Conservation (phyloP, 2,113 vertebrate species). For the Plecotus auritus region DNA sequence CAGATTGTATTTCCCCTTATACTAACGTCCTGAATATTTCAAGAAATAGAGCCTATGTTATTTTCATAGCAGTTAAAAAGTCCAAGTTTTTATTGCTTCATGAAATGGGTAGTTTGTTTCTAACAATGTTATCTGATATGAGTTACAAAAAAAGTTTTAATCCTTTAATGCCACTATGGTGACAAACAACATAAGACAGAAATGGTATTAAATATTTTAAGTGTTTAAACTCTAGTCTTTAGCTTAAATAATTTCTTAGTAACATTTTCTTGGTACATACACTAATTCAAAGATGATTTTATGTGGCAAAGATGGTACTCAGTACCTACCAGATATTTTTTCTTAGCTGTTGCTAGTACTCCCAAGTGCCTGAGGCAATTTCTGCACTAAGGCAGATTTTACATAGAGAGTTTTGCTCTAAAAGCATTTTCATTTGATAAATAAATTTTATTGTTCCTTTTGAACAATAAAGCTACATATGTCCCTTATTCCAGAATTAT, state of each 20-base stretch:
- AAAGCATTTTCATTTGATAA: neutral
- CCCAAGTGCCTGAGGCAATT: neutral
- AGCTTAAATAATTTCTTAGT: slow-evolving; percentile 29
- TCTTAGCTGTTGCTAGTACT: neutral
- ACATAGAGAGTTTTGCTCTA: neutral
- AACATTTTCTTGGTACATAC: slow-evolving; percentile 39
- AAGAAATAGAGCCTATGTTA: neutral
- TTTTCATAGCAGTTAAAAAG: slow-evolving; percentile 17
- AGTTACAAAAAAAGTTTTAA: slow-evolving; percentile 24
- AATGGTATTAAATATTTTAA: slow-evolving; percentile 59
- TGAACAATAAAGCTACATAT: no score
- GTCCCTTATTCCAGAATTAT: neutral
- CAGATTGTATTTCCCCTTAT: neutral
- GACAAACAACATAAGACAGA: neutral
- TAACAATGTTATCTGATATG: neutral
- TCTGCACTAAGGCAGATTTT: neutral
- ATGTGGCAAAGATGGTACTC: neutral
- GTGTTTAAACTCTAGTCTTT: slow-evolving; percentile 35
- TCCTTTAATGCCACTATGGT: slow-evolving; percentile 1
- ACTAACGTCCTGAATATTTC: neutral
- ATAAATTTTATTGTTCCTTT: no score
- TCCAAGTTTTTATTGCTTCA: neutral
- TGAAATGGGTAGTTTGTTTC: slow-evolving; percentile 23
- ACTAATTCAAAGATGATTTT: slow-evolving; percentile 9
- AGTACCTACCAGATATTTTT: neutral